Evolutionary conservation across 2,888 invertebrate genomes (phyloP), one percentile per base, ranked within the genome.

Genomic region (Apodemia duryi): DNA sequence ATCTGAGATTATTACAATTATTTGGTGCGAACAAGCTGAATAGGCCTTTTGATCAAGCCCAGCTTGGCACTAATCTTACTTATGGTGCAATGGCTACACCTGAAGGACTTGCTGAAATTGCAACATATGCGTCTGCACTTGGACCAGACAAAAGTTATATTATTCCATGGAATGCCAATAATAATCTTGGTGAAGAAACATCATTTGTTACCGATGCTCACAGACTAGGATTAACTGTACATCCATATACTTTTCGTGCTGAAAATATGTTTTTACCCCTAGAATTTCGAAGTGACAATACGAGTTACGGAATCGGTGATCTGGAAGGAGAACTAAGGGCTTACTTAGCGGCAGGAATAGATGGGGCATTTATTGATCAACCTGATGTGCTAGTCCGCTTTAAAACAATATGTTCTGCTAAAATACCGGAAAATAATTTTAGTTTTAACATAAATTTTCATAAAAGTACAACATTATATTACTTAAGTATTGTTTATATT

Each of bases 201-300:
- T 80, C 65, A 66, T 89, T 91, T 64, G 86, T 91, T 0, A 67
- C 68, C 6, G 81, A 89, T 61, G 88, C 89, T 9, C 91, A 91
- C 67, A 74, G 77, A 2, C 85, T 71, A 29, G 84, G 86, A 1
- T 73, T 91, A 41, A 82, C 83, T 71, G 88, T 91, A 1, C 89
- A 89, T 69, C 89, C 89, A 0, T 91, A 86, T 69, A 90, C 90
- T 1, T 91, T 91, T 71, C 83, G 90, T 2, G 84, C 89, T 11
- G 91, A 91, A 70, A 90, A 91, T 69, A 61, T 70, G 6, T 91
- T 81, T 69, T 74, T 91, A 32, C 88, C 91, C 29, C 71, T 67
- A n/a, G 84, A 90, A 65, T 88, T 78, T 67, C 79, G 79, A 61
- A 86, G 72, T 67, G 70, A 69, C 6, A 75, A 81, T 13, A 51